These are phyloP conservation scores for Shargacucullia verbasci DNA, from an alignment of 2,888 invertebrate genomes.

Conservation along the genomic window DNA sequence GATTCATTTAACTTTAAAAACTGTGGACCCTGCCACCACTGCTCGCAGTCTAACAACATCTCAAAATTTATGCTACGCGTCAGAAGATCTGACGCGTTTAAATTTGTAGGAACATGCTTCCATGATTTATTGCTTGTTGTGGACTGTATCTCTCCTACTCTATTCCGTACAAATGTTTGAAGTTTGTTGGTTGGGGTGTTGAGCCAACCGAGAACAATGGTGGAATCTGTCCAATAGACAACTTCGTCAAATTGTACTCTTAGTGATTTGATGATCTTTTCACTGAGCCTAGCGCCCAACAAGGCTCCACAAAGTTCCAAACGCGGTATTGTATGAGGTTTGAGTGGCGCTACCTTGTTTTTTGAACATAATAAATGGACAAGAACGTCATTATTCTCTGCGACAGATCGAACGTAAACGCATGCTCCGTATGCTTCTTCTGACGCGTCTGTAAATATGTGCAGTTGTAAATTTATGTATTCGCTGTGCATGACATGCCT, in stretches of 20 bases:
- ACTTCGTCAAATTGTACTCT: background rate
- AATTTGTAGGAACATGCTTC: slow-evolving; percentile 1
- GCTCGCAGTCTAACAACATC: too few relatives aligned
- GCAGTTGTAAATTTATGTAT: background rate
- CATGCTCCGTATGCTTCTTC: too few relatives aligned
- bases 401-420: too few relatives aligned
- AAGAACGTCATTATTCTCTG: background rate
- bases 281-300: slow-evolving; percentile 1
- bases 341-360: background rate
- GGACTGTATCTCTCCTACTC: slow-evolving; percentile 1
- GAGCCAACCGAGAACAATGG: too few relatives aligned
- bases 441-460: too few relatives aligned
- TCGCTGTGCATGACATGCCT: background rate
- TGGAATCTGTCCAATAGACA: background rate
- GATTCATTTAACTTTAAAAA: background rate
- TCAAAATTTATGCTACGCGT: background rate
- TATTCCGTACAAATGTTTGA: background rate
- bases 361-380: slow-evolving; percentile 1
- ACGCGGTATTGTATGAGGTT: slow-evolving; percentile 1
- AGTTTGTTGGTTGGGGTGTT: slow-evolving; percentile 1
- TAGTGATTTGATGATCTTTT: background rate
- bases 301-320: too few relatives aligned
- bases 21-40: background rate
- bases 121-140: background rate
- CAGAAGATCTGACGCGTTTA: background rate